phyloP scores from a whole-genome alignment of 2,888 invertebrate species.

The Limnephilus lunatus region DNA sequence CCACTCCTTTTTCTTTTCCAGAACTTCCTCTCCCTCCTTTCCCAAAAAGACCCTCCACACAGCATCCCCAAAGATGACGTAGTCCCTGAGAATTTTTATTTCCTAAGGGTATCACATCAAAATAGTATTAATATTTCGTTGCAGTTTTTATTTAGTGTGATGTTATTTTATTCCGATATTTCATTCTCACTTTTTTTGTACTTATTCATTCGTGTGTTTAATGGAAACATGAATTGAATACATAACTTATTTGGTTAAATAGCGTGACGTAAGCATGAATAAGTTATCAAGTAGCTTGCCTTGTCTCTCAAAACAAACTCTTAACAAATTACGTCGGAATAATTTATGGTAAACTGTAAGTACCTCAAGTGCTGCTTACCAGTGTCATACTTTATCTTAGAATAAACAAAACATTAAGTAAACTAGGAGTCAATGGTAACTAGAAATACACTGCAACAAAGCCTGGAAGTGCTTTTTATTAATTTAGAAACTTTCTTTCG shows the following conservation, averaged over 20 bases:
- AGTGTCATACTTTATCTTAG: neutral
- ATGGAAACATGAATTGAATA: neutral
- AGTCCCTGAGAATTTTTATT: no score
- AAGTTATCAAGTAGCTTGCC: neutral
- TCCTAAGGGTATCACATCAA: neutral
- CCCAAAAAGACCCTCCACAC: no score
- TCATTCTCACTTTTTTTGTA: neutral
- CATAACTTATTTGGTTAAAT: neutral
- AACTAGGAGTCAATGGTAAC: neutral
- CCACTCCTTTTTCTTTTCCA: no score
- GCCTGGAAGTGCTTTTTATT: neutral
- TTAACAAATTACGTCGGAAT: neutral
- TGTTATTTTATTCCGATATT: no score
- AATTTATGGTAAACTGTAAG: neutral
- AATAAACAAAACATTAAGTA: neutral
- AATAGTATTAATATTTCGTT: neutral
- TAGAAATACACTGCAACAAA: neutral
- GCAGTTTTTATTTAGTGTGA: neutral
- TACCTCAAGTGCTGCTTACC: constrained; percentile 2
- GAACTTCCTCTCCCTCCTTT: no score
- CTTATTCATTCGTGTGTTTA: neutral
- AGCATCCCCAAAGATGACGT: no score
- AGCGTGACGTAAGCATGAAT: neutral
- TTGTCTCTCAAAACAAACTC: constrained; percentile 2
- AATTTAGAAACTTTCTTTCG: neutral